These are phyloP conservation scores for Celastrina argiolus DNA, from an alignment of 2,888 invertebrate species.

Conservation along the genomic window DNA sequence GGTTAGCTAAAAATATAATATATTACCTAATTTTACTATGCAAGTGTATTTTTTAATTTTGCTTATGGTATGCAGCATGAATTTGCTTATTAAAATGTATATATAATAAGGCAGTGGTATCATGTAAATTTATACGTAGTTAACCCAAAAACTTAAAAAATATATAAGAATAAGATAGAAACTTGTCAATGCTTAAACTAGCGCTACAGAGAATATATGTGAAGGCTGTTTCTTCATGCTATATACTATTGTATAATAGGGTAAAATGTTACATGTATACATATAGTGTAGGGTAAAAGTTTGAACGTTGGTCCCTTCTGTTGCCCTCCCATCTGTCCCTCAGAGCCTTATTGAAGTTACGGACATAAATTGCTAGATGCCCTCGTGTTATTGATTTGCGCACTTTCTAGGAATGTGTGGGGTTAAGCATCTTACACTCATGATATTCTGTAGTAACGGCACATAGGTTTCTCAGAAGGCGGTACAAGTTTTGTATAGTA, in stretches of 20 bases:
- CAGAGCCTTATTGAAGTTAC: constrained; percentile 15
- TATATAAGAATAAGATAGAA: too few species aligned
- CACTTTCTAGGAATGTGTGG: background rate
- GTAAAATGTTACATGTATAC: background rate
- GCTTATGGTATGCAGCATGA: too few species aligned
- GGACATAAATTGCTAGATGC: constrained; percentile 16
- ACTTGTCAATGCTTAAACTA: background rate
- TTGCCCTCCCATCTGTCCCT: constrained; percentile 2
- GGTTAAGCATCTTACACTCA: background rate
- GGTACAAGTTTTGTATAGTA: background rate
- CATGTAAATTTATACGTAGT: too few species aligned
- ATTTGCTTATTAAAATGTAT: too few species aligned
- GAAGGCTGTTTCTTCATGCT: background rate
- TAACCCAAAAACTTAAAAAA: too few species aligned
- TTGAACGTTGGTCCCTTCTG: constrained; percentile 2
- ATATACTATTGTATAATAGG: background rate
- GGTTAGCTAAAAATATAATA: background rate
- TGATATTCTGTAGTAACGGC: background rate
- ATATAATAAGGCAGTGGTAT: too few species aligned
- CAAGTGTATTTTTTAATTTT: too few species aligned
- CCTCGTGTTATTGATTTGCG: constrained; percentile 14
- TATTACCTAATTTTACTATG: background rate
- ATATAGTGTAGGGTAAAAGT: background rate
- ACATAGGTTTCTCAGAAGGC: background rate
- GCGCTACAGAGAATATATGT: background rate